Evolutionary conservation across 2,888 invertebrate genomes (phyloP).

Genomic region (Cephonodes hylas): DNA sequence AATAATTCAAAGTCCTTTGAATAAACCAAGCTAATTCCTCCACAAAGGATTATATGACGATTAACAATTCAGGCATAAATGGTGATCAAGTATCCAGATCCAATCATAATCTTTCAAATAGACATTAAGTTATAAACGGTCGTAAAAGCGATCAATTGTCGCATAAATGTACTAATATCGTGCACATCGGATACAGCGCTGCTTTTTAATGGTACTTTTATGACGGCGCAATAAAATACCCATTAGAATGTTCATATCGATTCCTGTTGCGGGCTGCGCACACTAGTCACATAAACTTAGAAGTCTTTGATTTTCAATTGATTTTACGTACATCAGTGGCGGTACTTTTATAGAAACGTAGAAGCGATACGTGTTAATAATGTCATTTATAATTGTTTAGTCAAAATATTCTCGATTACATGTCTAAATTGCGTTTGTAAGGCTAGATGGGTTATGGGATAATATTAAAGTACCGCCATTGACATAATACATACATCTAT

Average conservation of each 20-base stretch:
- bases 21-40: too few species aligned
- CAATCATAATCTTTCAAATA: conserved; percentile 7
- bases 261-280: conserved; percentile 14
- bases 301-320: neutral
- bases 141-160: neutral
- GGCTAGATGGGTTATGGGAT: too few species aligned
- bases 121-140: neutral
- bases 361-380: too few species aligned
- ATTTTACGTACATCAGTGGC: too few species aligned
- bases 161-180: conserved; percentile 26
- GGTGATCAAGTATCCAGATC: neutral
- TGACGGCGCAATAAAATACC: conserved; percentile 45
- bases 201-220: conserved; percentile 42
- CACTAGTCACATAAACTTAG: neutral
- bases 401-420: too few species aligned
- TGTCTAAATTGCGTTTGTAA: too few species aligned
- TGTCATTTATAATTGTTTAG: too few species aligned
- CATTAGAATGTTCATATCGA: conserved; percentile 38
- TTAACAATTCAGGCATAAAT: neutral
- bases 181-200: conserved; percentile 25
- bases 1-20: too few species aligned
- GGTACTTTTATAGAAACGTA: too few species aligned
- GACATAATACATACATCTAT: too few species aligned
- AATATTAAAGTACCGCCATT: too few species aligned
- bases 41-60: neutral